phyloP scores from a whole-genome alignment of 2,113 vertebrate genomes.

The Calonectris borealis region DNA sequence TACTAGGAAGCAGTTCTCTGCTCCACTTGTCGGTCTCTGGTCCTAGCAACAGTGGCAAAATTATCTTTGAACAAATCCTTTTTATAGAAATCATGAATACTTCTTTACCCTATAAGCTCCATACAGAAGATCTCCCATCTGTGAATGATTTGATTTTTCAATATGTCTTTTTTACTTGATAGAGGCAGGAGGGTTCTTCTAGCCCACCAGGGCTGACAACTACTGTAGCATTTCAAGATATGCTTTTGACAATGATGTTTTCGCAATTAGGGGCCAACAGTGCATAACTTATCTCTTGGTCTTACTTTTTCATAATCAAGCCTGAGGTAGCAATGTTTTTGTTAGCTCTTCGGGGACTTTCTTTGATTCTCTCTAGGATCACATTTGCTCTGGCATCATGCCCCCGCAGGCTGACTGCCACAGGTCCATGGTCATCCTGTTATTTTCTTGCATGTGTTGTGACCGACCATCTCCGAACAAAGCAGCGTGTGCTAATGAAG shows the following conservation, averaged over 20 bases:
- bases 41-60: slow-evolving; percentile 47
- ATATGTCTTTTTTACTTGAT: slow-evolving; percentile 10
- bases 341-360: background rate
- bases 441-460: background rate
- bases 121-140: slow-evolving; percentile 30
- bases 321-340: background rate
- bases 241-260: slow-evolving; percentile 2
- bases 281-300: background rate
- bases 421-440: background rate
- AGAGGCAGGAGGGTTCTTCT: background rate
- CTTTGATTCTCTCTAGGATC: background rate
- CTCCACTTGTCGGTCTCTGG: background rate
- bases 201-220: slow-evolving; percentile 14
- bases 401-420: background rate
- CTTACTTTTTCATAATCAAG: slow-evolving; percentile 10
- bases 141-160: slow-evolving; percentile 56
- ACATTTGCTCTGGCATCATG: background rate
- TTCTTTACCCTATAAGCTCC: slow-evolving; percentile 29
- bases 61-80: slow-evolving; percentile 32
- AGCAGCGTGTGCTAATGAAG: background rate
- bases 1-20: background rate
- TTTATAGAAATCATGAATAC: slow-evolving; percentile 40
- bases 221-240: background rate
- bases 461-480: background rate
- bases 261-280: background rate